Evolutionary conservation across 1,140 invertebrate species (phyloP).

Genomic region (Potamilus streckersoni): DNA sequence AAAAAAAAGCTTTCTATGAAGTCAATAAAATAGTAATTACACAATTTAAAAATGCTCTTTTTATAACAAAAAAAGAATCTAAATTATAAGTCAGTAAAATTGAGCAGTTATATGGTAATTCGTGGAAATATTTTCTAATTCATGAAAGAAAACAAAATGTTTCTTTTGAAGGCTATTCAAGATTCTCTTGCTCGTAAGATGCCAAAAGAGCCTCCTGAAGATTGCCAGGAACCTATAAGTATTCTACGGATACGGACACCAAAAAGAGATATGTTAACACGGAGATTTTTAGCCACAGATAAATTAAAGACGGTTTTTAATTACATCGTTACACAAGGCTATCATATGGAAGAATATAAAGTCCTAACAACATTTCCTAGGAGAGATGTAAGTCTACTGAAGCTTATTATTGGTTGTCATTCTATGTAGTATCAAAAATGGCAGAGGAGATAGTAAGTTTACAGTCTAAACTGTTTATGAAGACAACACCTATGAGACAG

Average conservation of each 20-base stretch:
- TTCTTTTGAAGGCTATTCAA: slow-evolving; percentile 61
- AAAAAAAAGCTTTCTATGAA: no score
- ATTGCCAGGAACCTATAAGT: slow-evolving; percentile 73
- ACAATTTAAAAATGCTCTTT: no score
- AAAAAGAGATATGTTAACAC: slow-evolving; percentile 78
- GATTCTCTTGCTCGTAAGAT: slow-evolving; percentile 68
- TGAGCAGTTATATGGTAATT: no score
- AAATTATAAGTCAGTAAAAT: no score
- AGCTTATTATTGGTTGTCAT: neutral
- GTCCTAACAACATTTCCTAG: slow-evolving; percentile 91
- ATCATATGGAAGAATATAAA: slow-evolving; percentile 88
- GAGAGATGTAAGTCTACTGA: slow-evolving; percentile 75
- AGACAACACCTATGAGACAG: neutral
- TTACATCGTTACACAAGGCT: slow-evolving; percentile 87
- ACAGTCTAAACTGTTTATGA: neutral
- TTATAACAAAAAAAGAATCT: no score
- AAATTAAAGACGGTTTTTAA: slow-evolving; percentile 82
- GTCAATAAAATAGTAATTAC: no score
- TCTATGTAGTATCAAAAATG: neutral
- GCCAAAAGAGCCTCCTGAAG: slow-evolving; percentile 74
- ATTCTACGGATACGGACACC: slow-evolving; percentile 84
- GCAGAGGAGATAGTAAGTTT: neutral
- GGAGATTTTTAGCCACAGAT: slow-evolving; percentile 78
- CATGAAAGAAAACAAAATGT: slow-evolving; percentile 1
- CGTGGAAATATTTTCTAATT: no score